Percentiles rank a stretch among this genome's conserved stretches.
Evolutionary conservation across 2,888 invertebrate species (phyloP).

Genomic region (Apotomis betuletana): DNA sequence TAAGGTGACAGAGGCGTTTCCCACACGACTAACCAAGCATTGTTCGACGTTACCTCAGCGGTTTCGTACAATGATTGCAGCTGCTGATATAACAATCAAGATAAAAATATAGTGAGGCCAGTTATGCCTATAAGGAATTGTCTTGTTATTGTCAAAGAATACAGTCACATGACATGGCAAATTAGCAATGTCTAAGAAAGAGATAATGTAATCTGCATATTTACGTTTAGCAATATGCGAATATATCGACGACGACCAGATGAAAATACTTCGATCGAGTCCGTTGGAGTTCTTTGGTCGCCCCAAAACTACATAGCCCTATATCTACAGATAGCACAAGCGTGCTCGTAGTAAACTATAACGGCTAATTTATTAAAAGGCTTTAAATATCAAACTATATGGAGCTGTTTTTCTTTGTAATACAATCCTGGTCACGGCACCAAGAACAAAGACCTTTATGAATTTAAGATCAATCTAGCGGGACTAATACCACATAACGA

Average conservation of each 20-base stretch:
- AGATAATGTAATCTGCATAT: conserved; percentile 6
- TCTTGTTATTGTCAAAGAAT: conserved; percentile 22
- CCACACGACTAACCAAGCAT: conserved; percentile 20
- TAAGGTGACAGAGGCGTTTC: conserved; percentile 25
- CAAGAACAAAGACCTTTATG: conserved; percentile 6
- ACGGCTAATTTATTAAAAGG: background rate
- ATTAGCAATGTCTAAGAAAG: background rate
- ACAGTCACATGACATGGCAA: conserved; percentile 14
- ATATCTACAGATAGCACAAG: no score
- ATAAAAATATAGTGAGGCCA: conserved; percentile 28
- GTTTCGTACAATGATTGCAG: conserved; percentile 30
- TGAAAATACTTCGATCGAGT: background rate
- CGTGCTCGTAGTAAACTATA: no score
- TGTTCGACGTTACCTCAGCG: conserved; percentile 26
- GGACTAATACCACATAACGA: conserved; percentile 15
- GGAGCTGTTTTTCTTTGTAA: background rate
- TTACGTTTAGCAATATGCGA: conserved; percentile 7
- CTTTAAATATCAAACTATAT: background rate
- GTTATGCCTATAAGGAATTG: conserved; percentile 31
- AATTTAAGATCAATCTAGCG: conserved; percentile 22
- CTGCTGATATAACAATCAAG: conserved; percentile 28
- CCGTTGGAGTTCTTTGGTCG: no score
- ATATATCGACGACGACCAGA: background rate
- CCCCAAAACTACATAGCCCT: no score
- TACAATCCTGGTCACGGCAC: conserved; percentile 10